These are phyloP conservation scores for Eriosoma lanigerum DNA, from an alignment of 1,140 invertebrate species.

Conservation along the genomic window DNA sequence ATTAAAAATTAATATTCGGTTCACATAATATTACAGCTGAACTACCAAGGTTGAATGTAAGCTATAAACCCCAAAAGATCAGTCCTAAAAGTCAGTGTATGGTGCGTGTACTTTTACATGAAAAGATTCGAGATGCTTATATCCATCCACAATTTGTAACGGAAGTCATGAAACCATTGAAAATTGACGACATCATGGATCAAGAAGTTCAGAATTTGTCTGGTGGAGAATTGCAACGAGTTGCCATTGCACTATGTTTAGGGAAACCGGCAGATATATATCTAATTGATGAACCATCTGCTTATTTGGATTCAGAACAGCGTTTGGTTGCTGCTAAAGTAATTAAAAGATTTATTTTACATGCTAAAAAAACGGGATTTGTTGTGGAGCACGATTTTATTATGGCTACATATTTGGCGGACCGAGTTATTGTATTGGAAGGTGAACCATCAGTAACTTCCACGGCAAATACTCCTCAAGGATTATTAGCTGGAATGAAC, in stretches of 20 bases:
- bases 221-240: slow-evolving; percentile 98
- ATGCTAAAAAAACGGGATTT: slow-evolving; percentile 99
- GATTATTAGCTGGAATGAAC: slow-evolving; percentile 96
- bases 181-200: slow-evolving; percentile 97
- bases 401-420: slow-evolving; percentile 99
- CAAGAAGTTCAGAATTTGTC: slow-evolving; percentile 99
- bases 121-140: slow-evolving; percentile 96
- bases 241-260: slow-evolving; percentile 92
- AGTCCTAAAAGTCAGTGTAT: slow-evolving; percentile 93
- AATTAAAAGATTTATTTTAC: slow-evolving; percentile 96
- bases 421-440: slow-evolving; percentile 98
- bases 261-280: slow-evolving; percentile 99
- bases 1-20: not conserved
- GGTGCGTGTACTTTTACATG: slow-evolving; percentile 88
- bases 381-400: slow-evolving; percentile 99
- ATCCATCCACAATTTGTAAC: slow-evolving; percentile 97
- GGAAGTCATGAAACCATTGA: slow-evolving; percentile 98
- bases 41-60: slow-evolving; percentile 92
- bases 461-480: slow-evolving; percentile 88
- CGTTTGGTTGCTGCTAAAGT: slow-evolving; percentile 99
- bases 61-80: slow-evolving; percentile 99
- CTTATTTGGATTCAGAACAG: slow-evolving; percentile 99
- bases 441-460: slow-evolving; percentile 87
- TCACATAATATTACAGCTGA: slow-evolving; percentile 62
- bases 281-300: slow-evolving; percentile 98